A percentile compares a stretch with the other conserved stretches of the same genome.
phyloP scores from a whole-genome alignment of 2,797 vertebrate species.

The Diplodus puntazzo region DNA sequence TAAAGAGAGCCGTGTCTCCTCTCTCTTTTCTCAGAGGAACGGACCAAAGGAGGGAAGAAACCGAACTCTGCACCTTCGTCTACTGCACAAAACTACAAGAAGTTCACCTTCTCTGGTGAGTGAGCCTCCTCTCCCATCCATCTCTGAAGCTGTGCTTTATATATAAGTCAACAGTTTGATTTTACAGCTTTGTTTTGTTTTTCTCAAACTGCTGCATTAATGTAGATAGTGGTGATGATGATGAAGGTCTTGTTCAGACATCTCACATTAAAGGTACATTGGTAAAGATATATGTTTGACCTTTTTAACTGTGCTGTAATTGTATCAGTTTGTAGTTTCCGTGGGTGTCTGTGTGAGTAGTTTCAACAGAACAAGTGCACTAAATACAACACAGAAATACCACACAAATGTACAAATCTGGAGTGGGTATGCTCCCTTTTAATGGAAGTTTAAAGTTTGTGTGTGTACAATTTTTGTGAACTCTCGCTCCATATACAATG shows the following conservation, averaged over 20 bases:
- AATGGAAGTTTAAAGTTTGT: too few species aligned
- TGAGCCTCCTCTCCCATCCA: not conserved
- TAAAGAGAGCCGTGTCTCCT: conserved; percentile 23
- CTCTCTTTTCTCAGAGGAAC: conserved; percentile 69
- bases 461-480: too few species aligned
- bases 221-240: conserved; percentile 62
- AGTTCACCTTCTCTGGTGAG: conserved; percentile 88
- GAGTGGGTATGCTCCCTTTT: too few species aligned
- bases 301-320: conserved; percentile 3
- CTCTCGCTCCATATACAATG: not conserved
- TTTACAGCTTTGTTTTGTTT: conserved; percentile 28
- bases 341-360: not conserved
- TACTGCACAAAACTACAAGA: conserved; percentile 76
- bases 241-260: conserved; percentile 55
- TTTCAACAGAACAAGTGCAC: not conserved
- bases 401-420: not conserved
- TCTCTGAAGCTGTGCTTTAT: not conserved
- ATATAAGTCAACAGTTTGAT: not conserved
- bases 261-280: conserved; percentile 57
- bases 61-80: conserved; percentile 68
- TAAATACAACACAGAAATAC: too few species aligned
- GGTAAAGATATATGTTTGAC: conserved; percentile 4
- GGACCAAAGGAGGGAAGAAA: conserved; percentile 71
- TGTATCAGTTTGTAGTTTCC: conserved; percentile 6
- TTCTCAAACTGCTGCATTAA: conserved; percentile 42